Percentiles rank a stretch among this genome's conserved stretches.
Evolutionary conservation across 2,888 invertebrate genomes (phyloP).

Genomic region (Tenthredo mesomela): DNA sequence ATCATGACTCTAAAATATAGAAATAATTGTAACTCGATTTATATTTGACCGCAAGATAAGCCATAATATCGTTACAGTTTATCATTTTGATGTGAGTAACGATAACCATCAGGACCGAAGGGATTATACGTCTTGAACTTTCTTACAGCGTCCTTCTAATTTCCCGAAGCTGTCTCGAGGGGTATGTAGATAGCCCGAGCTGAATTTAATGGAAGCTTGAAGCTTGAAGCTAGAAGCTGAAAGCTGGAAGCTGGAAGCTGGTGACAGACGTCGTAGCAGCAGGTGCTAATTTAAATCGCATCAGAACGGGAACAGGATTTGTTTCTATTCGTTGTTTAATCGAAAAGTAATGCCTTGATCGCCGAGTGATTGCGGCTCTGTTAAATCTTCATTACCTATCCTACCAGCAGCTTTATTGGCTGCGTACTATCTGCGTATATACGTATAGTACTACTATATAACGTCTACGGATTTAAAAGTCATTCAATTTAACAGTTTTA

Average conservation of each 20-base stretch:
- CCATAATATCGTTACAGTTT: not conserved
- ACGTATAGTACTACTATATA: not conserved
- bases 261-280: conserved; percentile 72
- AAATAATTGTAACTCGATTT: not conserved
- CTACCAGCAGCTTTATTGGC: conserved; percentile 62
- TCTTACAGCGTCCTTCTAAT: conserved; percentile 60
- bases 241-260: conserved; percentile 59
- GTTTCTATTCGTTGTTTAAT: conserved; percentile 69
- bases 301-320: conserved; percentile 65
- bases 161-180: conserved; percentile 55
- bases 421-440: not conserved
- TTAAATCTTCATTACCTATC: conserved; percentile 70
- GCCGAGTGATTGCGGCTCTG: conserved; percentile 62
- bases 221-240: conserved; percentile 59
- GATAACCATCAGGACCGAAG: not conserved
- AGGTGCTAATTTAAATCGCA: conserved; percentile 75
- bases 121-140: conserved; percentile 51
- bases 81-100: not conserved
- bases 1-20: not conserved
- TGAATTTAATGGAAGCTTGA: conserved; percentile 73
- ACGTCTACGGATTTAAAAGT: not conserved
- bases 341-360: conserved; percentile 73
- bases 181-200: conserved; percentile 60
- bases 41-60: not conserved
- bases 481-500: conserved; percentile 18